Conservation (phyloP, 2,113 vertebrate genomes). For the Platichthys stellatus region DNA sequence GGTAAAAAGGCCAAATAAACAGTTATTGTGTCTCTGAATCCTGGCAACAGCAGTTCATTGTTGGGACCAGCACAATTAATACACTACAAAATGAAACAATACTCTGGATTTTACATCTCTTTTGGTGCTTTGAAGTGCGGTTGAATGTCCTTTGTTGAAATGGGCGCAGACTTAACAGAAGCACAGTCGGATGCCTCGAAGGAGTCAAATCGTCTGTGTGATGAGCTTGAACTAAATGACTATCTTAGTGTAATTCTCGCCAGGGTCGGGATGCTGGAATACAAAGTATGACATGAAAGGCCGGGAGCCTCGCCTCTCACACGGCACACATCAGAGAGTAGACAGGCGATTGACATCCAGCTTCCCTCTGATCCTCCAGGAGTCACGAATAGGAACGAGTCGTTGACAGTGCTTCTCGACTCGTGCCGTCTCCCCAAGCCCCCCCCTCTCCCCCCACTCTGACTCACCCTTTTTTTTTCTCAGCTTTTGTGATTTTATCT, state of each 20-base stretch:
- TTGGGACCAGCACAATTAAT: background rate
- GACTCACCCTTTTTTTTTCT: background rate
- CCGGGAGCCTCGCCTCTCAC: conserved; percentile 44
- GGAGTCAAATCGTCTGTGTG: conserved; percentile 42
- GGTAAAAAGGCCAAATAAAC: conserved; percentile 4
- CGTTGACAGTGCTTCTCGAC: conserved; percentile 49
- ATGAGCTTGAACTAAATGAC: conserved; percentile 62
- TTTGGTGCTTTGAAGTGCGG: background rate
- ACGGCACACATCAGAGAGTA: conserved; percentile 65
- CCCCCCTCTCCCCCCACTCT: background rate
- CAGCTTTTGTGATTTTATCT: conserved; percentile 37
- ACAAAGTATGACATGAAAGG: conserved; percentile 63
- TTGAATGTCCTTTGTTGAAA: conserved; percentile 17
- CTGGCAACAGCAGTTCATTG: background rate
- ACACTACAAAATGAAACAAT: background rate
- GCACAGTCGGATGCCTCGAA: conserved; percentile 29
- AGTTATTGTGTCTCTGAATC: background rate
- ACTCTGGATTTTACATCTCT: background rate
- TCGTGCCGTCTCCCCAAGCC: conserved; percentile 15
- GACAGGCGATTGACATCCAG: conserved; percentile 53
- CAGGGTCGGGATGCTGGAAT: conserved; percentile 46
- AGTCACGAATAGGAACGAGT: conserved; percentile 47
- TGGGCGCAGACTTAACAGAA: conserved; percentile 15
- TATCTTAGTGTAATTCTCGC: conserved; percentile 52
- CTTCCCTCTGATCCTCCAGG: conserved; percentile 63